phyloP scores from a whole-genome alignment of 2,888 invertebrate genomes.

The Andrena trimmerana region DNA sequence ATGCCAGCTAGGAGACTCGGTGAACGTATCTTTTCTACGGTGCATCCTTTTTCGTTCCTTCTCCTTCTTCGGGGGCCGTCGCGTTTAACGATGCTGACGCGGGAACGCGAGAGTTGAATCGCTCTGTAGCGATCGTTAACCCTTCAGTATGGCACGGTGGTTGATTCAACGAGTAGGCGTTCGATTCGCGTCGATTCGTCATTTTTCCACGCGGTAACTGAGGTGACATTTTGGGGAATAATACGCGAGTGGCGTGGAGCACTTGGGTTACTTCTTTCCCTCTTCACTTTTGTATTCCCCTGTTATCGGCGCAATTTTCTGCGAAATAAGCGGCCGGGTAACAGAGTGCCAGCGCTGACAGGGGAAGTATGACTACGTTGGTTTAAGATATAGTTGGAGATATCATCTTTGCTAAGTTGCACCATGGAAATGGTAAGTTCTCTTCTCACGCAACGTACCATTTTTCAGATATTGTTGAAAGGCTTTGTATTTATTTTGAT shows the following conservation, averaged over 20 bases:
- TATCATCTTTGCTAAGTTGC: background rate
- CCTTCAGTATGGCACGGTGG: background rate
- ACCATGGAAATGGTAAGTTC: background rate
- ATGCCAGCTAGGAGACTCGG: slow-evolving; percentile 31
- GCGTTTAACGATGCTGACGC: background rate
- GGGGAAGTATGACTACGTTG: background rate
- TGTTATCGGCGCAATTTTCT: background rate
- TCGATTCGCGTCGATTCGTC: background rate
- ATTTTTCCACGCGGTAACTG: background rate
- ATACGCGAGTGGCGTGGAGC: background rate
- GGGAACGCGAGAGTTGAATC: background rate
- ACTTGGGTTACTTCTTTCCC: background rate
- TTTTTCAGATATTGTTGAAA: background rate
- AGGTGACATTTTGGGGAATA: background rate
- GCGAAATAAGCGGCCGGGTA: background rate
- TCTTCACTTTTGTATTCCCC: background rate
- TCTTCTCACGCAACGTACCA: background rate
- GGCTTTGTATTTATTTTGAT: background rate
- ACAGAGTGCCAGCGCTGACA: background rate
- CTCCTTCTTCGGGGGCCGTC: background rate
- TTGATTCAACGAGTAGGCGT: background rate
- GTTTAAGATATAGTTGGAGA: background rate
- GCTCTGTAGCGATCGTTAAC: background rate
- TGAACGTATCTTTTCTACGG: slow-evolving; percentile 3
- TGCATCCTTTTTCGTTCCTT: background rate